Conservation (phyloP, 1,140 invertebrate genomes). For the Drosophila parvula region DNA sequence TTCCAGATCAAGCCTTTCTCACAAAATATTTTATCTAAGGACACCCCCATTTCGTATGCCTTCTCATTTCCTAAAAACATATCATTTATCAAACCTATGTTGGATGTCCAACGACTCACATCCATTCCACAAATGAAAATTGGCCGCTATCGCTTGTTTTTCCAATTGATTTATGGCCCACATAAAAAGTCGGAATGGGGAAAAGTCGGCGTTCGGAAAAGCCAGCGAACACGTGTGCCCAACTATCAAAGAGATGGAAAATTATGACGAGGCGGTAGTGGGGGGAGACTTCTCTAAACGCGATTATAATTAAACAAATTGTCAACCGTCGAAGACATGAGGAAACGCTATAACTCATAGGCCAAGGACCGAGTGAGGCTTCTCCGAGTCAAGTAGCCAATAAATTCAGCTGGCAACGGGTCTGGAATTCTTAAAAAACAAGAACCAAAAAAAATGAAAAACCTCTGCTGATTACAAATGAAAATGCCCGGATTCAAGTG, state of each 20-base stretch:
- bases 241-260: conserved; percentile 30
- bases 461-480: conserved; percentile 63
- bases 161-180: conserved; percentile 61
- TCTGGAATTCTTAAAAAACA: conserved; percentile 66
- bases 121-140: conserved; percentile 45
- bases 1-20: background rate
- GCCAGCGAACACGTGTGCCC: conserved; percentile 45
- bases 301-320: conserved; percentile 56
- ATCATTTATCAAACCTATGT: conserved; percentile 26
- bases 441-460: conserved; percentile 28
- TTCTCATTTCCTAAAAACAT: background rate
- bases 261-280: conserved; percentile 17
- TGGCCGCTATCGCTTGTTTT: conserved; percentile 42
- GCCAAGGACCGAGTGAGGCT: conserved; percentile 19
- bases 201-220: conserved; percentile 12
- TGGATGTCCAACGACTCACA: conserved; percentile 9
- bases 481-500: conserved; percentile 60
- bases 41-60: background rate
- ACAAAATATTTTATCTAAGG: background rate
- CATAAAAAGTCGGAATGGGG: conserved; percentile 39
- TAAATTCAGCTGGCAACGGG: conserved; percentile 66
- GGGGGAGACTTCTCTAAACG: conserved; percentile 30
- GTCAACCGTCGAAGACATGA: conserved; percentile 48
- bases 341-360: conserved; percentile 43
- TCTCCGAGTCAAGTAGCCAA: conserved; percentile 65